Base-by-base conservation (phyloP, 2,113 vertebrate genomes). In the Coptodon rendalli region DNA sequence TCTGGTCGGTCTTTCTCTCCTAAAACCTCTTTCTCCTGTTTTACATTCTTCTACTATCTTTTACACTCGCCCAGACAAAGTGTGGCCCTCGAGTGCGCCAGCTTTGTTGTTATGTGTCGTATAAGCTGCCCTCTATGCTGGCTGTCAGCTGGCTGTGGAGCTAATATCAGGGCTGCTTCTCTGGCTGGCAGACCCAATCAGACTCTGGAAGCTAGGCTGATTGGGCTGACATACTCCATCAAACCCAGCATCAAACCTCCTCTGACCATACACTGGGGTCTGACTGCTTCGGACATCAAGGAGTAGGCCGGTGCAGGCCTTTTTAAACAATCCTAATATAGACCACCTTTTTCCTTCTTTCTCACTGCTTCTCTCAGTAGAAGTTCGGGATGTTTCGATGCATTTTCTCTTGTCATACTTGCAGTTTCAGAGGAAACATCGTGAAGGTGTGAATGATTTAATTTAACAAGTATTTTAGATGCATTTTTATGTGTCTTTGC, bases 151-250 rank as follows among this genome's bases (percentile, higher is more conserved):
- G 91, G 91, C 90, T 83, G 87, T 94, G 83, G 94, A 96, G 95
- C 96, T 96, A 95, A 96, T 96, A 96, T 96, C 94, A 90, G 94
- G 92, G 93, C 95, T 95, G 95, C 95, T 93, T 95, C 93, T 94
- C 86, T 66, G 63, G 82, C 95, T 96, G 96, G 95, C 95, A 96
- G 95, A 95, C 90, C 94, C 96, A 96, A 96, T 97, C 96, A 96
- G 93, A 91, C 95, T 96, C 92, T 93, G 94, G 95, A 96, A 94
- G 91, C 94, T 78, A 86, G 93, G 92, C 94, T 96, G 96, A 96
- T 97, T 96, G 96, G 95, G 94, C 96, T 96, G 96, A 97, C 96
- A 96, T 96, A 96, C 95, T 96, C 96, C 94, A 96, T 97, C 96
- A 96, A 95, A 96, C 92, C 92, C 90, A 89, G 94, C 93, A 94